Conservation (phyloP, 2,797 vertebrate species). For the Falco rusticolus region DNA sequence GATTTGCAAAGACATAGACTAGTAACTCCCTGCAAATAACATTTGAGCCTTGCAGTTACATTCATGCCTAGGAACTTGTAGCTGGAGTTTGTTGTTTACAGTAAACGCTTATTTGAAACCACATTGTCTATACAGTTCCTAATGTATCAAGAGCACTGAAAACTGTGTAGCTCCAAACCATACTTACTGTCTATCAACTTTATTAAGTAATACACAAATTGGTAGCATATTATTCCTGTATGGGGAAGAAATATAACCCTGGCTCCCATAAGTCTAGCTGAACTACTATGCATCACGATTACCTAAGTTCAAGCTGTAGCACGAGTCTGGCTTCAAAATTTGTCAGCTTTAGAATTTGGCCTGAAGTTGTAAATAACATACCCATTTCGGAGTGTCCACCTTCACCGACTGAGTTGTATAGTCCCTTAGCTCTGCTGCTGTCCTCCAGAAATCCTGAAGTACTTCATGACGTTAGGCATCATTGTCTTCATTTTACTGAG, state of each 20-base stretch:
- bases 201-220: not conserved
- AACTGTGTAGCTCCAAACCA: rapidly evolving
- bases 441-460: not conserved
- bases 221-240: not conserved
- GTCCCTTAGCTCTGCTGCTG: not conserved
- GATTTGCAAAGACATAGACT: not conserved
- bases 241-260: not conserved
- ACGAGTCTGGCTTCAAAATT: not conserved
- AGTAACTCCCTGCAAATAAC: not conserved
- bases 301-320: not conserved
- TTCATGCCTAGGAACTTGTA: not conserved
- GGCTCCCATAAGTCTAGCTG: not conserved
- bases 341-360: not conserved
- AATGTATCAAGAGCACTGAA: not conserved
- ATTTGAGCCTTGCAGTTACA: not conserved
- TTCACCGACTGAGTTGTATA: not conserved
- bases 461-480: not conserved
- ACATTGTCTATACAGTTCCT: not conserved
- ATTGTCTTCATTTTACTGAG: not conserved
- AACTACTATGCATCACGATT: not conserved
- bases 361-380: not conserved
- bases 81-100: not conserved
- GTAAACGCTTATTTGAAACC: not conserved
- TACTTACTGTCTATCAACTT: not conserved
- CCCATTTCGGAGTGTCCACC: not conserved